Percentiles rank a stretch among this genome's conserved stretches.
Evolutionary conservation across 2,888 invertebrate species (phyloP).

Genomic region (Glaucopsyche alexis): DNA sequence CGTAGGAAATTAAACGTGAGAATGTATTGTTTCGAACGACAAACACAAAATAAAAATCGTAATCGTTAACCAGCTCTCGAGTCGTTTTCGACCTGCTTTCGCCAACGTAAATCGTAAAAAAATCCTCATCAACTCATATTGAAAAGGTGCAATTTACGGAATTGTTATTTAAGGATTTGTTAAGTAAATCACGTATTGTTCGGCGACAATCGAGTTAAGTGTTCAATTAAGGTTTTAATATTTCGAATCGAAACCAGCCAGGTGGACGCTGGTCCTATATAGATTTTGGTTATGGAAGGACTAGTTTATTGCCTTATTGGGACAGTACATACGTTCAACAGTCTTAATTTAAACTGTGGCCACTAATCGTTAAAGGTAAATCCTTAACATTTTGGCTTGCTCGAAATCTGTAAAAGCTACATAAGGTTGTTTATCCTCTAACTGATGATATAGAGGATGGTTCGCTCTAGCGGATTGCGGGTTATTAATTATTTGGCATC

Average conservation of each 20-base stretch:
- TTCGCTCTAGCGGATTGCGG: constrained; percentile 32
- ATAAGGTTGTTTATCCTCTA: background rate
- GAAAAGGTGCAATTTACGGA: constrained; percentile 48
- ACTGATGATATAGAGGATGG: background rate
- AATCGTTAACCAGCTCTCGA: constrained; percentile 74
- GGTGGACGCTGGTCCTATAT: background rate
- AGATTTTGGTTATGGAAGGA: background rate
- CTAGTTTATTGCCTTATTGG: no score
- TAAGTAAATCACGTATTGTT: constrained; percentile 24
- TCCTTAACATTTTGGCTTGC: no score
- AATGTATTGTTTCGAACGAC: constrained; percentile 77
- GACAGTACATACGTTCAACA: no score
- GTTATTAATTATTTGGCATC: constrained; percentile 74
- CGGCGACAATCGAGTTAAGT: constrained; percentile 14
- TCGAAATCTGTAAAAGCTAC: background rate
- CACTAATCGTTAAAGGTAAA: no score
- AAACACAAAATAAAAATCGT: constrained; percentile 72
- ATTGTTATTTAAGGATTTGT: constrained; percentile 29
- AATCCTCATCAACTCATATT: constrained; percentile 68
- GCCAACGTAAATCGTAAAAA: constrained; percentile 74
- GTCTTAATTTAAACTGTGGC: no score
- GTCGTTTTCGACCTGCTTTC: constrained; percentile 76
- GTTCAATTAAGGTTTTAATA: constrained; percentile 18
- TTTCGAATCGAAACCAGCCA: background rate
- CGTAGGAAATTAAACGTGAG: constrained; percentile 79